Evolutionary conservation across 2,113 vertebrate genomes (phyloP), one percentile per base, ranked within the genome.

Genomic region (Bufo gargarizans): DNA sequence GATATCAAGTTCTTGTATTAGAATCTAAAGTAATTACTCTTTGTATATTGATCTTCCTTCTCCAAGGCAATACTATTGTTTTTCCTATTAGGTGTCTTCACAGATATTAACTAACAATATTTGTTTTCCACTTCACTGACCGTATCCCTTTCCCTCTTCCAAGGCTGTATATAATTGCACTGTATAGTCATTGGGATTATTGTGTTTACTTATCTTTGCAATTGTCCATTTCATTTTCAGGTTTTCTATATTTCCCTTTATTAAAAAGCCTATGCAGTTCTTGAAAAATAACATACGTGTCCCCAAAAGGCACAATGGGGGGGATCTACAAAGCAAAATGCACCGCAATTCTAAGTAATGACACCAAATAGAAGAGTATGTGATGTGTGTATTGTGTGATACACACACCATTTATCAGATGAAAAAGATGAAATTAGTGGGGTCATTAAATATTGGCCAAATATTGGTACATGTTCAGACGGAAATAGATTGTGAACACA

Each of bases 41-140:
- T 53, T 84, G 50, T 53, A 69, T 69, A 84, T 69, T 84, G 82
- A 84, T 84, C 65, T 53, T 56, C 82, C 47, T 69, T 55, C 63
- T 69, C 82, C 82, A 69, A 53, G 45, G 65, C 47, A 84, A 69
- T 84, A 53, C 82, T 53, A 84, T 65, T 84, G 82, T 67, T 69
- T 84, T 84, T 84, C 82, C 82, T 67, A 84, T 84, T 84, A 84
- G 82, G 82, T 67, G 63, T 84, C 50, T 84, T 71, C 59, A 84
- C 82, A 84, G 82, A 84, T 84, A 84, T 69, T 84, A 84, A 84
- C 59, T 53, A 84, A 84, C 82, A 71, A n/a, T 71, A 84, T 84
- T 84, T 84, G 65, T 84, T 84, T 84, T 84, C 82, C 82, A 84
- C 82, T 71, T 84, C 63, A 84, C 63, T 69, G 47, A 22, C 82